Evolutionary conservation across 2,888 invertebrate genomes (phyloP), one percentile per base, ranked within the genome.

Genomic region (Hetaerina titia): DNA sequence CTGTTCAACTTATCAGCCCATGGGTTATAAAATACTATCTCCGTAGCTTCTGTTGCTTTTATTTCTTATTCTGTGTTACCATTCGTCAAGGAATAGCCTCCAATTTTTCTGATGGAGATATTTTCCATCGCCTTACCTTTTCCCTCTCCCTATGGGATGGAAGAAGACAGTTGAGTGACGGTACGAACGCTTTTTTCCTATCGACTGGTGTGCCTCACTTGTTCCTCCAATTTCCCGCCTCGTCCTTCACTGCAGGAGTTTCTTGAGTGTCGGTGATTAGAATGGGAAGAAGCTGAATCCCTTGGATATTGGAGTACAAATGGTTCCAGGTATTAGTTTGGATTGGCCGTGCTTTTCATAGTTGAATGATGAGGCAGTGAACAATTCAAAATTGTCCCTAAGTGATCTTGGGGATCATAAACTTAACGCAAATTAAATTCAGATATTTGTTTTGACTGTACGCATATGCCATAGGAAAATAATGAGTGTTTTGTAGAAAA

Each of bases 141-240:
- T 13, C 81, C 81, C 6, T 9, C 81, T n/a, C 11, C 81, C 13
- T 31, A 11, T 81, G 81, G 81, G 31, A 11, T 15, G 22, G 81
- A 81, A 81, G 81, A 31, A 81, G 81, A 81, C 81, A 81, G 81
- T 81, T 81, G 81, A 81, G 31, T 81, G 81, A 81, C 81, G 15
- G 25, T 13, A 9, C 81, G 13, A 81, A 81, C 19, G 31, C 74
- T 11, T 31, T 81, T n/a, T 45, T 31, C 15, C 81, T 31, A 81
- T 81, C 81, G 81, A 81, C 25, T 81, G 81, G 31, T 81, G 81
- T 81, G 81, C 81, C 25, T 81, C 81, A 15, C 81, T 81, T 81
- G 81, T 81, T 25, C 81, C 81, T 81, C 81, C 81, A 81, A 81
- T 81, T 81, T 81, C 81, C 31, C 31, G 11, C 25, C 25, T 81